phyloP scores from a whole-genome alignment of 2,888 invertebrate species.

The Agrypnus murinus region DNA sequence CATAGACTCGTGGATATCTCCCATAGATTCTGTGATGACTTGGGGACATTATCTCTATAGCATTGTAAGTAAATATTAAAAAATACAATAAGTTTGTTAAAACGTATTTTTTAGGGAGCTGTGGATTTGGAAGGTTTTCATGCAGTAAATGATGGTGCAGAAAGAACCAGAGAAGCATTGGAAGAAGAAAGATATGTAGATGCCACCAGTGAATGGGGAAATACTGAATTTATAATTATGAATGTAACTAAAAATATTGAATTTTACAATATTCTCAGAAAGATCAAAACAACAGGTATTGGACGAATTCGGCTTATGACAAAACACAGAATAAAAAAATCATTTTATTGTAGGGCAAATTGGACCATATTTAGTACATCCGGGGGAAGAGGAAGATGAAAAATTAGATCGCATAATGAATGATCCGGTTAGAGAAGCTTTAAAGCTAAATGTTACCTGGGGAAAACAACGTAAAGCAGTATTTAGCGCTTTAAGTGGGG shows the following conservation, averaged over 20 bases:
- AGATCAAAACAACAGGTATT: constrained; percentile 58
- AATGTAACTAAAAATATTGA: constrained; percentile 79
- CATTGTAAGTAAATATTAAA: constrained; percentile 75
- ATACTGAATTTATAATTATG: constrained; percentile 78
- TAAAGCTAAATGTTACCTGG: constrained; percentile 82
- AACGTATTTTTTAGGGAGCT: too few relatives aligned
- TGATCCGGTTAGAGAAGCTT: constrained; percentile 77
- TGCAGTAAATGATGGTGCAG: constrained; percentile 75
- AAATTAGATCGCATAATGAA: constrained; percentile 79
- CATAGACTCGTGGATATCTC: constrained; percentile 94
- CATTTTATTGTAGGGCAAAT: too few relatives aligned
- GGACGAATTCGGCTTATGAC: too few relatives aligned
- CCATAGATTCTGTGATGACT: constrained; percentile 86
- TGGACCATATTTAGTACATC: constrained; percentile 8
- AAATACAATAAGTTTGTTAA: too few relatives aligned
- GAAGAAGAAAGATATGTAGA: constrained; percentile 66
- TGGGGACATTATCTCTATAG: constrained; percentile 88
- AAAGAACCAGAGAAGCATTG: constrained; percentile 74
- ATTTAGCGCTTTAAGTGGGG: constrained; percentile 76
- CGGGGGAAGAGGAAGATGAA: constrained; percentile 56
- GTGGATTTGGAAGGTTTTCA: constrained; percentile 81
- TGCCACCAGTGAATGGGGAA: constrained; percentile 73
- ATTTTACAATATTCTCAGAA: constrained; percentile 87
- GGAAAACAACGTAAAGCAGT: constrained; percentile 77
- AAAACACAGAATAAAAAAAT: too few relatives aligned